A percentile compares a stretch with the other conserved stretches of the same genome.
phyloP scores from a whole-genome alignment of 1,140 invertebrate species.

The Eueides isabella region DNA sequence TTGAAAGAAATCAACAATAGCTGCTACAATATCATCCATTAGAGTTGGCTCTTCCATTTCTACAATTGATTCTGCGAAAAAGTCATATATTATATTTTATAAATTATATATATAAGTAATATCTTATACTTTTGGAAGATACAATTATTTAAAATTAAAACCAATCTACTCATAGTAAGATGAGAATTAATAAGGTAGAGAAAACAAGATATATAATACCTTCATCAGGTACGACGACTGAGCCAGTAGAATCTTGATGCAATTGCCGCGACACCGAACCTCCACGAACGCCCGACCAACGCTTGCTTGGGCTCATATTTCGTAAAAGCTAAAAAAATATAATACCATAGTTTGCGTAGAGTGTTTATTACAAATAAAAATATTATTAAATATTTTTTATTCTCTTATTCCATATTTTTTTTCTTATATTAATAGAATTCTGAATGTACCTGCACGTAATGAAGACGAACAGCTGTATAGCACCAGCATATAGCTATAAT shows the following conservation, averaged over 20 bases:
- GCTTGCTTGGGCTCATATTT: slow-evolving; percentile 75
- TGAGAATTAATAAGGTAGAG: no score
- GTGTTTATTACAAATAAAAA: neutral
- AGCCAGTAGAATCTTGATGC: slow-evolving; percentile 87
- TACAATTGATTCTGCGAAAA: slow-evolving; percentile 64
- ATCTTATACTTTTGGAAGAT: no score
- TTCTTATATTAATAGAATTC: neutral
- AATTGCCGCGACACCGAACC: slow-evolving; percentile 49
- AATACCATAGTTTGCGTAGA: neutral
- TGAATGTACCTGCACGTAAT: neutral
- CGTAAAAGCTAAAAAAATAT: slow-evolving; percentile 80
- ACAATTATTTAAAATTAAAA: no score
- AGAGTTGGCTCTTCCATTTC: slow-evolving; percentile 79
- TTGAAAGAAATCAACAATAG: slow-evolving; percentile 86
- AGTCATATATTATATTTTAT: neutral
- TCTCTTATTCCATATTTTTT: neutral
- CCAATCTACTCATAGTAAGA: no score
- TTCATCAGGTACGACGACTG: slow-evolving; percentile 85
- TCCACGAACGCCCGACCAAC: slow-evolving; percentile 65
- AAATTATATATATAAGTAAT: no score
- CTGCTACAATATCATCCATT: slow-evolving; percentile 84
- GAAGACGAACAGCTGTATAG: neutral
- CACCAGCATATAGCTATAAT: neutral
- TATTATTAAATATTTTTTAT: neutral
- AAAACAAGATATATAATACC: slow-evolving; percentile 43